These are phyloP conservation scores for Carapus acus DNA, from an alignment of 2,797 vertebrate species.

Conservation along the genomic window DNA sequence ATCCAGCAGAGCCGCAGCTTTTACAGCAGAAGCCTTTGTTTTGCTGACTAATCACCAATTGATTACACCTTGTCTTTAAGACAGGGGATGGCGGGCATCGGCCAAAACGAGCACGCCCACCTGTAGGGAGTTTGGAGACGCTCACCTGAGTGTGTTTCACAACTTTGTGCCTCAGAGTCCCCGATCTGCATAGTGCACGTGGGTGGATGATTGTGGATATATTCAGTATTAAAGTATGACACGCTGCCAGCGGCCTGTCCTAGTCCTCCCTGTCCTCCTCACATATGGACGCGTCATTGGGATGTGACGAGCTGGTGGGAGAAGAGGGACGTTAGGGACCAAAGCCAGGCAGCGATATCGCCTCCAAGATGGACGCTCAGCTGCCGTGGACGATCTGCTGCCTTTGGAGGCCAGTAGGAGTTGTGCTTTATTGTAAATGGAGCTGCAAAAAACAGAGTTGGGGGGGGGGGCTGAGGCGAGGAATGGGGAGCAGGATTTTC, in stretches of 20 bases:
- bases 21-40: slow-evolving; percentile 73
- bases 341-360: slow-evolving; percentile 14
- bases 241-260: slow-evolving; percentile 40
- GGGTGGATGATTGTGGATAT: slow-evolving; percentile 36
- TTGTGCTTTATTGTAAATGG: slow-evolving; percentile 51
- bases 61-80: slow-evolving; percentile 67
- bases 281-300: too few species aligned
- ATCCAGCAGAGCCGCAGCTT: slow-evolving; percentile 60
- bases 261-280: slow-evolving; percentile 40
- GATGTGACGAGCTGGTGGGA: slow-evolving; percentile 27
- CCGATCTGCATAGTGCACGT: slow-evolving; percentile 37
- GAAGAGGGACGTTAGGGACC: slow-evolving; percentile 33
- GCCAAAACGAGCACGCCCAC: slow-evolving; percentile 51
- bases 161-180: slow-evolving; percentile 26
- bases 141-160: slow-evolving; percentile 25
- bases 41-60: slow-evolving; percentile 74
- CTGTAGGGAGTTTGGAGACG: slow-evolving; percentile 47
- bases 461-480: too few species aligned
- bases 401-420: slow-evolving; percentile 37
- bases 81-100: slow-evolving; percentile 55
- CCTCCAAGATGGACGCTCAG: slow-evolving; percentile 31
- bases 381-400: slow-evolving; percentile 29
- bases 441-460: slow-evolving; percentile 53
- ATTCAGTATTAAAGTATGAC: slow-evolving; percentile 34
- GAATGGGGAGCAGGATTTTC: too few species aligned